Base-by-base conservation (phyloP, 2,113 vertebrate species). In the Austrofundulus limnaeus region DNA sequence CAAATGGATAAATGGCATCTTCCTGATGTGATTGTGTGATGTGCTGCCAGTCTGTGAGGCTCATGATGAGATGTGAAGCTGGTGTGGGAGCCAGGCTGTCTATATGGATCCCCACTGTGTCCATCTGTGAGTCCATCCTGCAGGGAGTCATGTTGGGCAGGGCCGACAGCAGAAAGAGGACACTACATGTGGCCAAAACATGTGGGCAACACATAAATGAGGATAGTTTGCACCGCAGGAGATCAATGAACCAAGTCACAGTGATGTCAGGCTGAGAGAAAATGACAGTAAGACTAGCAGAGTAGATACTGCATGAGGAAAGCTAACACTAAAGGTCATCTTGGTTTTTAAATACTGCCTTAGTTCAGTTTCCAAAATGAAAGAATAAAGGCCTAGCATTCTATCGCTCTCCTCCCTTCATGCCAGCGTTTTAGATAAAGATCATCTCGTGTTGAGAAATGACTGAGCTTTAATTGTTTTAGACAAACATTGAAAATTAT, bases 81-180 rank as follows among this genome's bases (percentile, higher is more conserved):
- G 64, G 59, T 5, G 61, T 63, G 59, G 58, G 62, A 56, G 81
- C 76, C 73, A 66, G 76, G 46, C 81, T 41, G 69, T 37, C 61
- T 45, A 54, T 45, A 54, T 3, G 52, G 68, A 73, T 45, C 78
- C 85, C 85, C 67, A 70, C 85, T 59, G 87, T 34, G 86, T 77
- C 86, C 86, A 87, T 90, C 88, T 89, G 88, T 87, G 86, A 59
- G 77, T 77, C 71, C 71, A 11, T 77, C 70, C 85, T 72, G 75
- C 66, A 61, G 75, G 66, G 82, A 80, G 60, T 66, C 77, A 59
- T 55, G 54, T 70, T 75, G 80, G 70, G 45, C 63, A 45, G 65
- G 3, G 41, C 74, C 66, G 82, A 83, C 75, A 79, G 82, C 74
- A 61, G 63, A 79, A 77, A 78, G 80, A 72, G 78, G 75, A 62